Percentiles rank a stretch among this genome's conserved stretches.
These are phyloP conservation scores for Pterocles gutturalis DNA, from an alignment of 2,113 vertebrate genomes.

Conservation along the genomic window DNA sequence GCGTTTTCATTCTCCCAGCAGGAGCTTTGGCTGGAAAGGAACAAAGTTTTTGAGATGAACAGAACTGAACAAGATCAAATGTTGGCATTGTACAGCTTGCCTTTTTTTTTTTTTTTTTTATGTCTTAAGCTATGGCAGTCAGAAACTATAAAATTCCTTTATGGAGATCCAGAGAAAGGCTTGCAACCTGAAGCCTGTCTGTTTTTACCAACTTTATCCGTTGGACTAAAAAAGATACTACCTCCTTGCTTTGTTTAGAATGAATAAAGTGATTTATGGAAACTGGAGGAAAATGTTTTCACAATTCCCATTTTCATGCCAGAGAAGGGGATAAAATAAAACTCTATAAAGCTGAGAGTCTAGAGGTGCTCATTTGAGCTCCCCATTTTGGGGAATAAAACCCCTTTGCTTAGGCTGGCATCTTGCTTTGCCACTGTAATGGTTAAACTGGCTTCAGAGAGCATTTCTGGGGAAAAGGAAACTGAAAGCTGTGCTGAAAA, in stretches of 20 bases:
- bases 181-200: background rate
- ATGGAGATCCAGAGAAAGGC: background rate
- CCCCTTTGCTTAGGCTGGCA: background rate
- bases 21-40: background rate
- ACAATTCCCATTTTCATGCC: background rate
- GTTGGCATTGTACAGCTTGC: background rate
- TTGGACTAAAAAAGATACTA: background rate
- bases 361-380: background rate
- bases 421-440: background rate
- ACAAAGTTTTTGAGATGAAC: background rate
- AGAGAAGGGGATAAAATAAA: background rate
- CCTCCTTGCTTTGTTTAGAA: background rate
- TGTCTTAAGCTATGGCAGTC: background rate
- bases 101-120: too few relatives aligned
- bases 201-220: background rate
- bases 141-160: background rate
- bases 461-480: background rate
- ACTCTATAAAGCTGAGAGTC: background rate
- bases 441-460: background rate
- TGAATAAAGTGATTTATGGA: background rate
- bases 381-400: background rate
- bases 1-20: background rate
- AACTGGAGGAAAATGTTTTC: background rate
- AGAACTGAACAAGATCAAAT: background rate
- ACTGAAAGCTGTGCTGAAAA: background rate